Percentiles rank a stretch among this genome's conserved stretches.
Evolutionary conservation across 2,797 vertebrate species (phyloP).

Genomic region (Morelia viridis): DNA sequence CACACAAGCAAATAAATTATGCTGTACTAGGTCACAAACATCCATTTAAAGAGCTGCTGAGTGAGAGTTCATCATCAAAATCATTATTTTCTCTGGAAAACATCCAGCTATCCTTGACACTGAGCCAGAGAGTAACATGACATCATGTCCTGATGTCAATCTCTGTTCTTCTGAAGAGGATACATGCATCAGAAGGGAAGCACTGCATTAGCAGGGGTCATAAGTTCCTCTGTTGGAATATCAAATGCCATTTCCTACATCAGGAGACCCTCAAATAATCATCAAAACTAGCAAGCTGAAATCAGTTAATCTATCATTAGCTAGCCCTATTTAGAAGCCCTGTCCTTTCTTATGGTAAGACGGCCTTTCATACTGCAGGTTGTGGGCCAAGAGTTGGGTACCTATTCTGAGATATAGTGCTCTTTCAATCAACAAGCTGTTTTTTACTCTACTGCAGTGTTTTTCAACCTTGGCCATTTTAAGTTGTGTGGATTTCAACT

Average conservation of each 20-base stretch:
- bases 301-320: not conserved
- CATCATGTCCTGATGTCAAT: constrained; percentile 62
- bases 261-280: not conserved
- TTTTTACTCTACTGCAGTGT: not conserved
- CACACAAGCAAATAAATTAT: constrained; percentile 29
- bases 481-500: too few species aligned
- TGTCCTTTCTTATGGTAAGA: not conserved
- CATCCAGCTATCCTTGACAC: constrained; percentile 66
- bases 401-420: not conserved
- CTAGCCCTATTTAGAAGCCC: not conserved
- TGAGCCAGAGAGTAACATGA: constrained; percentile 63
- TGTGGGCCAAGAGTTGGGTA: not conserved
- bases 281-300: not conserved
- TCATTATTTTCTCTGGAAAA: constrained; percentile 68
- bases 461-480: too few species aligned
- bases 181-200: constrained; percentile 39
- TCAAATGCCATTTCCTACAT: not conserved
- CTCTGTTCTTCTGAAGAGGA: constrained; percentile 44
- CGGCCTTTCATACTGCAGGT: not conserved
- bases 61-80: constrained; percentile 54
- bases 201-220: constrained; percentile 30
- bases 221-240: not conserved
- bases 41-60: constrained; percentile 47
- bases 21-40: constrained; percentile 12
- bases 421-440: not conserved